A percentile compares a stretch with the other conserved stretches of the same genome.
phyloP scores from a whole-genome alignment of 2,797 vertebrate species.

The Lagodon rhomboides region DNA sequence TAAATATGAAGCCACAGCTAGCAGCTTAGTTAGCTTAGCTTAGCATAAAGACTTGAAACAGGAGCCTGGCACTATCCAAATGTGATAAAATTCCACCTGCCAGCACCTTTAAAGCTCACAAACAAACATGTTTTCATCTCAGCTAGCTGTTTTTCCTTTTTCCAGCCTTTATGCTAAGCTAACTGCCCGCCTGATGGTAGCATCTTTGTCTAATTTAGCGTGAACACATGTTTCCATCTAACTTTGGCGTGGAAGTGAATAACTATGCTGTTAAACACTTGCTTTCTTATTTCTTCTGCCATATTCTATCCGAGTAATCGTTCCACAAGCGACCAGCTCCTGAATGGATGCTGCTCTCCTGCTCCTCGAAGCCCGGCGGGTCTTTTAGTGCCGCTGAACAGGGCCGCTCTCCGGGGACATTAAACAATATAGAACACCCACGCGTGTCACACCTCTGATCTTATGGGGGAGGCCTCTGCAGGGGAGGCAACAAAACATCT shows the following conservation, averaged over 20 bases:
- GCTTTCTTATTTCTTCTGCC: background rate
- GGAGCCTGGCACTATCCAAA: background rate
- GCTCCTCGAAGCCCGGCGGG: background rate
- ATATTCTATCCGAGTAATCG: background rate
- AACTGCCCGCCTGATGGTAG: background rate
- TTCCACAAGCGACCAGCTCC: background rate
- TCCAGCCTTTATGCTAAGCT: background rate
- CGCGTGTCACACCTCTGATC: conserved; percentile 21
- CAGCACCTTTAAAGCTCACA: background rate
- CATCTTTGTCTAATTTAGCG: background rate
- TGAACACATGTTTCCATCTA: background rate
- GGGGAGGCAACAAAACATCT: background rate
- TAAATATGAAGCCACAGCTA: background rate
- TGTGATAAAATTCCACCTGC: background rate
- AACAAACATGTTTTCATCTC: background rate
- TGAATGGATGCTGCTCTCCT: conserved; percentile 8
- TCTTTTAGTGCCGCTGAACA: conserved; percentile 6
- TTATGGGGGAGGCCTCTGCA: background rate
- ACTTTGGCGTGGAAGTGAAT: background rate
- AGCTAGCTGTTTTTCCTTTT: background rate
- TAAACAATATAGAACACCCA: conserved; percentile 44
- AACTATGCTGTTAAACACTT: background rate
- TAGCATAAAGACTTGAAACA: background rate
- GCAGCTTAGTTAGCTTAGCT: conserved; percentile 1
- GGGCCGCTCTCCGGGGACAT: conserved; percentile 25